These are phyloP conservation scores for Strigamia maritima DNA, from an alignment of 2,888 invertebrate genomes.

Conservation along the genomic window DNA sequence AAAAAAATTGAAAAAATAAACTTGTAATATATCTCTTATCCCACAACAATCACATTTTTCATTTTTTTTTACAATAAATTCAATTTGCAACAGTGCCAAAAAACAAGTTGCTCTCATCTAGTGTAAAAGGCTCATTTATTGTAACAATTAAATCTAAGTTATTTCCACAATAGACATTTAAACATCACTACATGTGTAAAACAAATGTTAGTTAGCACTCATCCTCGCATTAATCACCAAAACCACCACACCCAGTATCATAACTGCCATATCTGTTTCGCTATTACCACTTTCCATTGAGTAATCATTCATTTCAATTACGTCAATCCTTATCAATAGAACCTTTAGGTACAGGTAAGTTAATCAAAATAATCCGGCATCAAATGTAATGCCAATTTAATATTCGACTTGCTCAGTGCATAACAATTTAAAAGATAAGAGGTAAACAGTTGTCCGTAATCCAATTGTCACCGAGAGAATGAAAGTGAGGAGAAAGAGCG, in stretches of 20 bases:
- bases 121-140: not conserved
- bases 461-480: not conserved
- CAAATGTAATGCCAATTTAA: conserved; percentile 3
- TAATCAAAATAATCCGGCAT: conserved; percentile 16
- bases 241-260: not conserved
- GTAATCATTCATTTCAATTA: conserved; percentile 22
- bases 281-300: not conserved
- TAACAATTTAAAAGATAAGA: conserved; percentile 30
- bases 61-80: not conserved
- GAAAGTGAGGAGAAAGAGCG: not conserved
- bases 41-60: too few relatives aligned
- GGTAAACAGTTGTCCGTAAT: conserved; percentile 10
- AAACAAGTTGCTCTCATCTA: not conserved
- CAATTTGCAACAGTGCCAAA: not conserved
- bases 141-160: conserved; percentile 15
- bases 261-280: not conserved
- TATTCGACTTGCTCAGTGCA: not conserved
- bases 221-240: not conserved
- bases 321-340: conserved; percentile 5
- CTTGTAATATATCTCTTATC: too few relatives aligned
- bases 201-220: conserved; percentile 18
- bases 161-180: not conserved
- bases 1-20: too few relatives aligned
- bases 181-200: not conserved
- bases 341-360: conserved; percentile 9